Conservation (phyloP, 2,113 vertebrate species). For the Genyomyrus donnyi region DNA sequence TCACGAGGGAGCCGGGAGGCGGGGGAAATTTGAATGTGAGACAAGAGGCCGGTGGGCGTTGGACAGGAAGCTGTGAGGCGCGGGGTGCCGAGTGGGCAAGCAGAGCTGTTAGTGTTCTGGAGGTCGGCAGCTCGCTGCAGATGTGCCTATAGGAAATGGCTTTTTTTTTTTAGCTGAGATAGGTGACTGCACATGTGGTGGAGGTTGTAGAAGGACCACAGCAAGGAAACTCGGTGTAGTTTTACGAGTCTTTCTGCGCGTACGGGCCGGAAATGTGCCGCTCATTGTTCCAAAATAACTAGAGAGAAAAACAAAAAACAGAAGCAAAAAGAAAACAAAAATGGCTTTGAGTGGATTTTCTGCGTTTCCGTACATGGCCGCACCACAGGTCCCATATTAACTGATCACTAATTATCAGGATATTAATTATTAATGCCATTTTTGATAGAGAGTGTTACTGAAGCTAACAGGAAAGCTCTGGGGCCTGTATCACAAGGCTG, state of each 20-base stretch:
- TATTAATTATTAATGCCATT: neutral
- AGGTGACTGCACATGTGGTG: neutral
- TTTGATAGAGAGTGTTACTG: neutral
- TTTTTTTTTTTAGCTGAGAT: neutral
- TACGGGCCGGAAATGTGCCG: neutral
- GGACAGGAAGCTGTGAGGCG: slow-evolving; percentile 7
- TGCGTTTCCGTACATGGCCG: neutral
- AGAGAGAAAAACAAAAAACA: slow-evolving; percentile 2
- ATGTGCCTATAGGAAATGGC: slow-evolving; percentile 6
- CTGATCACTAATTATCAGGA: neutral
- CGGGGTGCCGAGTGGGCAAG: neutral
- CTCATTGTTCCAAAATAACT: slow-evolving; percentile 19
- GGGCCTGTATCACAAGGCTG: neutral
- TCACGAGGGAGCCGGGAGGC: neutral
- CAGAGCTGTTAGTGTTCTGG: neutral
- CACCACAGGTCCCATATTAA: neutral
- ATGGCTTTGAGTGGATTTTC: neutral
- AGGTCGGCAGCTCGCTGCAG: neutral
- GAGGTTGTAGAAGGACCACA: neutral
- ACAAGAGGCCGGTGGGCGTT: neutral
- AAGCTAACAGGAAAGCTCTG: neutral
- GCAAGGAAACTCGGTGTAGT: slow-evolving; percentile 6
- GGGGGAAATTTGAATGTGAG: slow-evolving; percentile 6
- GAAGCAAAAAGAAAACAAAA: slow-evolving; percentile 10
- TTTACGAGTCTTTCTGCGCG: neutral